Conservation (phyloP, 2,888 invertebrate species). For the Zhuqinia jingwanae region DNA sequence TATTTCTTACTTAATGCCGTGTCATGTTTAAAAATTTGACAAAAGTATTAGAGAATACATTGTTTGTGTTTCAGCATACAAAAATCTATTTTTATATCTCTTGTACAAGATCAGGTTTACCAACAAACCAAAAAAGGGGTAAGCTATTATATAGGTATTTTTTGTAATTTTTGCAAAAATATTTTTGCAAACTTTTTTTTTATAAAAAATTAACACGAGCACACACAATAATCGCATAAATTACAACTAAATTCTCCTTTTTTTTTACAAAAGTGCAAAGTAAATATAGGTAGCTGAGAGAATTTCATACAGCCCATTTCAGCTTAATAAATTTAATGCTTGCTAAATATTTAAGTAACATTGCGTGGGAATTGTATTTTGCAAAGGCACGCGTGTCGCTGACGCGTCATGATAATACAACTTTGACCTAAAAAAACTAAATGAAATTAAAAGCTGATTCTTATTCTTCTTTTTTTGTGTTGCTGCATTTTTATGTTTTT, state of each 20-base stretch:
- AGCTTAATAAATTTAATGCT: background rate
- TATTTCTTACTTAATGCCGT: background rate
- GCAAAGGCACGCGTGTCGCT: background rate
- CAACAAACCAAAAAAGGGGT: background rate
- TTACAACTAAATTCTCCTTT: background rate
- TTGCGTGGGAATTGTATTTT: background rate
- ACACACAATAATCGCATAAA: background rate
- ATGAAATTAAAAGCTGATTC: slow-evolving; percentile 40
- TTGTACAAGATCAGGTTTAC: background rate
- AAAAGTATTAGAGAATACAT: background rate
- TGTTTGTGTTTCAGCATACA: background rate
- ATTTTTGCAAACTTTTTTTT: too few relatives aligned
- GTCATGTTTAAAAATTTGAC: background rate
- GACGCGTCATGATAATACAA: background rate
- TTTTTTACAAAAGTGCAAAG: too few relatives aligned
- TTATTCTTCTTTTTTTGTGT: too few relatives aligned
- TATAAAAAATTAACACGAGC: background rate
- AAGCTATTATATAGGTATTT: background rate
- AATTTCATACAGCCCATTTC: too few relatives aligned
- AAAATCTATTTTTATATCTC: too few relatives aligned
- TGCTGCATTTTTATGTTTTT: background rate
- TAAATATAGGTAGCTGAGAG: too few relatives aligned
- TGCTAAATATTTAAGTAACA: background rate
- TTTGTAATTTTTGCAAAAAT: background rate
- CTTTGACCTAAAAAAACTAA: slow-evolving; percentile 34